Base-by-base conservation (phyloP, 2,888 invertebrate genomes). In the Acrocyrtus sp. region DNA sequence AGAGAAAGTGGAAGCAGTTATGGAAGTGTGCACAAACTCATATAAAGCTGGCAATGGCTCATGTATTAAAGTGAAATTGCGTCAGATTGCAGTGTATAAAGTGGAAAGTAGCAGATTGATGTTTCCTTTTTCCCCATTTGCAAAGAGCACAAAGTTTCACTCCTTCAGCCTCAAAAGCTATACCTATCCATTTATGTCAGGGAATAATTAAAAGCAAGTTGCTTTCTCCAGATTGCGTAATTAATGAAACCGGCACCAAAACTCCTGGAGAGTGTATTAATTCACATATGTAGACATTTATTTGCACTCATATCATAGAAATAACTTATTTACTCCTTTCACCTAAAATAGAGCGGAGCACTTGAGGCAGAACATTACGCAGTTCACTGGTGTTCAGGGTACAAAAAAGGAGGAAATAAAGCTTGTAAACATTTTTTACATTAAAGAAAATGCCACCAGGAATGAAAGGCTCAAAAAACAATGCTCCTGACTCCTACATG, bases 201-300 rank as follows among this genome's bases (percentile, higher is more conserved):
- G 45, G 68, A 68, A 68, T 68, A 68, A 68, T 68, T 68, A 68
- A 58, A 68, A 34, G 60, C 68, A 47, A 60, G 60, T 68, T 68
- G 61, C 34, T 67, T 68, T 48, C 39, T 39, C 61, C 54, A 68
- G 53, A 61, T 68, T 68, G 47, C 29, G 60, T 61, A 68, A 68
- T 68, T 68, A 68, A 68, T 68, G 60, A 51, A 68, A 61, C 29
- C 58, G 41, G 53, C 58, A 41, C 53, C 50, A 57, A 19, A 39
- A 29, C n/a, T n/a, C n/a, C n/a, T n/a, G n/a, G n/a, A n/a, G n/a
- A n/a, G n/a, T n/a, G n/a, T n/a, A n/a, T n/a, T n/a, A n/a, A n/a
- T n/a, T n/a, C n/a, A n/a, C n/a, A n/a, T n/a, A n/a, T n/a, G n/a
- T n/a, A n/a, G n/a, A n/a, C n/a, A n/a, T n/a, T n/a, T n/a, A n/a